Evolutionary conservation across 2,113 vertebrate genomes (phyloP).

Genomic region (Salvator merianae): DNA sequence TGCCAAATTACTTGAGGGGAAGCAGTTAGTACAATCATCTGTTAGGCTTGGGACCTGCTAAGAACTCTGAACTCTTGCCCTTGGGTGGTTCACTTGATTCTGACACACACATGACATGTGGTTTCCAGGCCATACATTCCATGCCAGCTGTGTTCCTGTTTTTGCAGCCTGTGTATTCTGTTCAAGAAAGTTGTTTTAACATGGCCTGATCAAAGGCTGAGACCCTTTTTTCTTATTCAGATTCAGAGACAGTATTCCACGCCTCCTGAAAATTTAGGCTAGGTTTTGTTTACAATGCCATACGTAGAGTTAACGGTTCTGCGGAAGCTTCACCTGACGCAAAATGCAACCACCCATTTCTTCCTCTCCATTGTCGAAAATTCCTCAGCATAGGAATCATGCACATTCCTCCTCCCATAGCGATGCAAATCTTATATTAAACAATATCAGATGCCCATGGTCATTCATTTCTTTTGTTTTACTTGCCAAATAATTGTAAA

Average conservation of each 20-base stretch:
- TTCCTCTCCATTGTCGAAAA: too few species aligned
- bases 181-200: background rate
- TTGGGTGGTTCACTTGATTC: background rate
- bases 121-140: background rate
- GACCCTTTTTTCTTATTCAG: background rate
- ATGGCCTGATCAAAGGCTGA: background rate
- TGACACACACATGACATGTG: background rate
- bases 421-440: background rate
- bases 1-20: background rate
- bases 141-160: background rate
- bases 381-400: too few species aligned
- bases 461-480: background rate
- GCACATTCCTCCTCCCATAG: background rate
- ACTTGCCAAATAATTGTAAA: constrained; percentile 4
- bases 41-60: too few species aligned
- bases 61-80: background rate
- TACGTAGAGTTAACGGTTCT: background rate
- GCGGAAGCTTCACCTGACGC: background rate
- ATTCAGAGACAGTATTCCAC: background rate
- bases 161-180: background rate
- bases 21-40: background rate
- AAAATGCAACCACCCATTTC: too few species aligned
- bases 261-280: background rate
- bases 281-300: background rate
- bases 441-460: background rate